Conservation (phyloP, 92 coral and sea anemone species). For the Siderastrea siderea region DNA sequence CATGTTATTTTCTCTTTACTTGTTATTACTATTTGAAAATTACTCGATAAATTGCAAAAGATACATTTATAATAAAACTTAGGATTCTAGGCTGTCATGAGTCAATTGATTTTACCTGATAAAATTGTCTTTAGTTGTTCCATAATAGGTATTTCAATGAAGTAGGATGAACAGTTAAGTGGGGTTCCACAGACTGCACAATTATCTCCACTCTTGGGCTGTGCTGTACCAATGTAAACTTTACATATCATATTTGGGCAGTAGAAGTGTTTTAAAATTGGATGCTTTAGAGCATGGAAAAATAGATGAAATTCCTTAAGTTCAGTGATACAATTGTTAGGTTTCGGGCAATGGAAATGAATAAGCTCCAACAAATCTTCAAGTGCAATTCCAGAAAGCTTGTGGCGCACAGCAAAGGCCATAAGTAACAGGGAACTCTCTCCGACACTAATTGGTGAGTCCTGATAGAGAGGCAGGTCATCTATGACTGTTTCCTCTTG, state of each 20-base stretch:
- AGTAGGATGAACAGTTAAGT: neutral
- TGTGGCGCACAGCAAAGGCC: constrained; percentile 40
- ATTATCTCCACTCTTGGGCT: constrained; percentile 10
- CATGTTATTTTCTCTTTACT: too few relatives aligned
- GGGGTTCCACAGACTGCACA: constrained; percentile 28
- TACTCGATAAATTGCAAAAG: too few relatives aligned
- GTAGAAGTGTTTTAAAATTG: constrained; percentile 28
- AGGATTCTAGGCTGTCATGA: too few relatives aligned
- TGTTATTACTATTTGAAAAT: too few relatives aligned
- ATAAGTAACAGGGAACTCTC: constrained; percentile 39
- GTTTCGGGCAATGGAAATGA: constrained; percentile 17
- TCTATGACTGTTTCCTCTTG: neutral
- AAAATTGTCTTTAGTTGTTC: constrained; percentile 20
- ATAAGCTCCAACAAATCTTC: constrained; percentile 29
- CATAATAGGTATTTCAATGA: constrained; percentile 36
- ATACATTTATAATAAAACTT: too few relatives aligned
- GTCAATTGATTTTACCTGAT: neutral
- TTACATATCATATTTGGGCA: constrained; percentile 31
- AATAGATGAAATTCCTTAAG: constrained; percentile 25
- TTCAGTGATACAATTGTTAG: neutral
- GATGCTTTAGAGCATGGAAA: constrained; percentile 29
- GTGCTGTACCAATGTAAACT: constrained; percentile 30
- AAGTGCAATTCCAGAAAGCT: constrained; percentile 44
- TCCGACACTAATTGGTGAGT: neutral
- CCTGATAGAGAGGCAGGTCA: neutral